A percentile compares a stretch with the other conserved stretches of the same genome.
phyloP scores from a whole-genome alignment of 2,797 vertebrate species.

The Chelon auratus region DNA sequence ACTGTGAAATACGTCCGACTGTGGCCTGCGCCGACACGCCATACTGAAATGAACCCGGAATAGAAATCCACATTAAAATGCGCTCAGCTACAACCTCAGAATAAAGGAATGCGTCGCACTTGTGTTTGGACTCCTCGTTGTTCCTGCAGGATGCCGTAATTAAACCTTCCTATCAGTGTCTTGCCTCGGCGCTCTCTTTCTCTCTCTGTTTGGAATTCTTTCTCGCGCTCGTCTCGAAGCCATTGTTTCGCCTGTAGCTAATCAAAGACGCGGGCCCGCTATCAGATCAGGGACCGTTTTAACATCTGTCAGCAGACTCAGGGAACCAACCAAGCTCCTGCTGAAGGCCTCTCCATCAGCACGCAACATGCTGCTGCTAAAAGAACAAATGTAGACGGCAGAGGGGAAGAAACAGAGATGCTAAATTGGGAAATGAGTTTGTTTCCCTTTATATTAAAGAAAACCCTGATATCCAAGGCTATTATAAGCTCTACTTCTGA shows the following conservation, averaged over 20 bases:
- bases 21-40: not conserved
- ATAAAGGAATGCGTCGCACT: constrained; percentile 24
- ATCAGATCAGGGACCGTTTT: constrained; percentile 63
- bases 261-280: constrained; percentile 59
- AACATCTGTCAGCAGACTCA: constrained; percentile 51
- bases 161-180: constrained; percentile 55
- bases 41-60: constrained; percentile 11
- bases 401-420: constrained; percentile 11
- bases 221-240: constrained; percentile 20
- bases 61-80: not conserved
- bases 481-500: not conserved
- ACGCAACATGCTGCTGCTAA: constrained; percentile 9
- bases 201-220: constrained; percentile 43
- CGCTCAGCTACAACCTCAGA: constrained; percentile 1
- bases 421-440: constrained; percentile 11
- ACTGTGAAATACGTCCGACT: too few species aligned
- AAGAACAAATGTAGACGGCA: not conserved
- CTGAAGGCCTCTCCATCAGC: constrained; percentile 30
- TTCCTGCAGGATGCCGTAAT: constrained; percentile 69
- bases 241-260: constrained; percentile 59
- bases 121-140: constrained; percentile 50
- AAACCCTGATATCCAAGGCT: not conserved
- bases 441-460: constrained; percentile 8
- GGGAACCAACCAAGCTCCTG: constrained; percentile 8
- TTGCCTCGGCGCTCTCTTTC: constrained; percentile 6